Percentiles rank a stretch among this genome's conserved stretches.
Evolutionary conservation across 2,113 vertebrate genomes (phyloP).

Genomic region (Leucoraja erinaceus): DNA sequence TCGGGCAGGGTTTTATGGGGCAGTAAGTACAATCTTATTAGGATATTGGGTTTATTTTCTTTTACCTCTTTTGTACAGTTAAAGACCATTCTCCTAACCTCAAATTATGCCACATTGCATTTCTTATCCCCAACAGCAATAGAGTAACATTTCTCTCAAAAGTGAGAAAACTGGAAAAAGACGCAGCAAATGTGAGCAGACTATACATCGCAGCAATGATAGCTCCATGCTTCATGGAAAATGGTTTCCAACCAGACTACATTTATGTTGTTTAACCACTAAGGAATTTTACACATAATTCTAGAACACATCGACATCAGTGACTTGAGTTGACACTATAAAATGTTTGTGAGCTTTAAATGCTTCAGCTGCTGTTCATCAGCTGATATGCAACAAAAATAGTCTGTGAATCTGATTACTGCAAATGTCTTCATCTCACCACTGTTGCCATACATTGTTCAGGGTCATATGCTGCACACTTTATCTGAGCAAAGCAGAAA

Average conservation of each 20-base stretch:
- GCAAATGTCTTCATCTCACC: neutral
- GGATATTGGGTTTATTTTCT: neutral
- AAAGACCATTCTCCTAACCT: too few species aligned
- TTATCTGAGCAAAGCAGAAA: neutral
- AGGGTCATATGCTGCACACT: neutral
- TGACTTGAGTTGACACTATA: neutral
- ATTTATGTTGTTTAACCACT: neutral
- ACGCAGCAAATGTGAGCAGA: neutral
- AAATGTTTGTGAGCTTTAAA: neutral
- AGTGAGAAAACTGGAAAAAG: neutral
- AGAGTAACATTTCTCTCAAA: neutral
- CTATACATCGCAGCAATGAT: neutral
- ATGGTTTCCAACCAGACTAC: neutral
- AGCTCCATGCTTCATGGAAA: neutral
- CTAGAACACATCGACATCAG: neutral
- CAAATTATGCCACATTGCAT: neutral
- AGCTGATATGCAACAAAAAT: neutral
- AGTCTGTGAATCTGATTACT: neutral
- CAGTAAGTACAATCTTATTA: slow-evolving; percentile 61
- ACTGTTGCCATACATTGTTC: neutral
- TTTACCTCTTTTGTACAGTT: neutral
- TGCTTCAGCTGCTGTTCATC: neutral
- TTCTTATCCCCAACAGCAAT: slow-evolving; percentile 19
- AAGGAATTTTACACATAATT: neutral
- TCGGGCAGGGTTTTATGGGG: slow-evolving; percentile 82